Evolutionary conservation across 2,797 vertebrate genomes (phyloP).

Genomic region (Rhinichthys osculus): DNA sequence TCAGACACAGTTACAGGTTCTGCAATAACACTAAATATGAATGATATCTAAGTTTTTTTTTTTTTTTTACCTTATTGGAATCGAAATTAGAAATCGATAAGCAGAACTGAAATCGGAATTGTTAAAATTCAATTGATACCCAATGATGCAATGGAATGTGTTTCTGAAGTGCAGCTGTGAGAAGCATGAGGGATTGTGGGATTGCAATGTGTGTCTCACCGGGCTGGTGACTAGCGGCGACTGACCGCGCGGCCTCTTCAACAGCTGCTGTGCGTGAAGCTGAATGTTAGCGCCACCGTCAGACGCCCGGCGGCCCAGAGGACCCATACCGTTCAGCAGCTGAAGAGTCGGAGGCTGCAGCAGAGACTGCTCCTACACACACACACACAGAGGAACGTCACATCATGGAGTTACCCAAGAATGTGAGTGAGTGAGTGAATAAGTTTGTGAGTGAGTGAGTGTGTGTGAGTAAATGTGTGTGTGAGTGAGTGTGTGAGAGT

Average conservation of each 20-base stretch:
- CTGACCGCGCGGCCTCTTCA: conserved; percentile 94
- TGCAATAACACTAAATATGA: too few relatives aligned
- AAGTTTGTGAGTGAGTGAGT: background rate
- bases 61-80: too few relatives aligned
- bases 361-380: conserved; percentile 90
- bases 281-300: conserved; percentile 98
- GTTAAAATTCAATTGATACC: too few relatives aligned
- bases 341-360: conserved; percentile 96
- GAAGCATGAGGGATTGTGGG: background rate
- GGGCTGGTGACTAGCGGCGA: conserved; percentile 94
- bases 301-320: conserved; percentile 92
- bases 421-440: background rate
- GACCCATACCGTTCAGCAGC: conserved; percentile 96
- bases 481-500: too few relatives aligned
- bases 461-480: too few relatives aligned
- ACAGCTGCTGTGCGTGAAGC: conserved; percentile 93
- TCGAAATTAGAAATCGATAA: too few relatives aligned
- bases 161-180: too few relatives aligned
- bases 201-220: conserved; percentile 74
- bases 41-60: too few relatives aligned
- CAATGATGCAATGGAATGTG: too few relatives aligned
- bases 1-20: too few relatives aligned
- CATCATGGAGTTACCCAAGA: background rate
- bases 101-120: too few relatives aligned
- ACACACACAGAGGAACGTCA: background rate